Evolutionary conservation across 2,113 vertebrate species (phyloP).

Genomic region (Condylura cristata): DNA sequence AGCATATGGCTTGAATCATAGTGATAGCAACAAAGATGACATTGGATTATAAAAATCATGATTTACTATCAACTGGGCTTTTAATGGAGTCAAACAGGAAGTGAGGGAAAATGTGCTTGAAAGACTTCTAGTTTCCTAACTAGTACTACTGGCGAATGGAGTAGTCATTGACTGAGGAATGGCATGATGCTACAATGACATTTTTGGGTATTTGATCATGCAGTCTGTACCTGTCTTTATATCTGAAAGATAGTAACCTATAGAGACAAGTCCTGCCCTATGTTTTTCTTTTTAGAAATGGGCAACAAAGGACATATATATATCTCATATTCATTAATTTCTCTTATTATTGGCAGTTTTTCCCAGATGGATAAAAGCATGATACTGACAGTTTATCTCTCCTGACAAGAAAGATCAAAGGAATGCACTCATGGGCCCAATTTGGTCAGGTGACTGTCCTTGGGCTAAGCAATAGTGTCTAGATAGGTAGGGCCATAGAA

Average conservation of each 20-base stretch:
- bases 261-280: not conserved
- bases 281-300: not conserved
- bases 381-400: not conserved
- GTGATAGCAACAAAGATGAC: not conserved
- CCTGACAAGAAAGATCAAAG: not conserved
- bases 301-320: not conserved
- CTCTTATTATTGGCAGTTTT: not conserved
- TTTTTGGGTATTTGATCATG: not conserved
- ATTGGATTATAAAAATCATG: slow-evolving; percentile 6
- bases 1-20: not conserved
- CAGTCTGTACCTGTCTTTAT: not conserved
- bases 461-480: not conserved
- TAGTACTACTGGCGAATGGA: not conserved
- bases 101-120: not conserved
- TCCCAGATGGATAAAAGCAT: not conserved
- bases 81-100: not conserved
- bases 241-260: not conserved
- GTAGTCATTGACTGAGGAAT: not conserved
- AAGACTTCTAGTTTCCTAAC: not conserved
- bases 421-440: not conserved
- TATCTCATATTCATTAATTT: not conserved
- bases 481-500: not conserved
- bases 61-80: not conserved
- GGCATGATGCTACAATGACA: not conserved
- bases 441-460: not conserved